Base-by-base conservation (phyloP, 2,113 vertebrate species). In the Scartelaos histophorus region DNA sequence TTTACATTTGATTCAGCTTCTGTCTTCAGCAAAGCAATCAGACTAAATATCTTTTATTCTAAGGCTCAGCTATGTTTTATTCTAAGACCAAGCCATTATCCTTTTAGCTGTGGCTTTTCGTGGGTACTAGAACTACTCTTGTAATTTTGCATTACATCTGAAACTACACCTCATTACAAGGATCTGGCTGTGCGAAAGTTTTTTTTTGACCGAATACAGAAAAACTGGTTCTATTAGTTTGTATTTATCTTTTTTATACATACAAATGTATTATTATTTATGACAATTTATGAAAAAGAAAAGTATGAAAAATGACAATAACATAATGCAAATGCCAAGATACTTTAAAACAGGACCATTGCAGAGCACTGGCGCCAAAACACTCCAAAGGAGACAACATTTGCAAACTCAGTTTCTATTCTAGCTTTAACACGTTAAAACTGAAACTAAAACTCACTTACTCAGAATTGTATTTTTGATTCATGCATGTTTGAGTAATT, bases 71-170 rank as follows among this genome's bases (percentile, higher is more conserved):
- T 85, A 80, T 86, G 89, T 85, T 90, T 90, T 80, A 67, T 64
- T 87, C 76, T 91, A 92, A 92, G 87, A 82, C 89, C 0, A 1
- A 82, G 88, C 90, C 82, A 87, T 91, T 92, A 92, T 92, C 91
- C 88, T 56, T 89, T 92, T 91, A 91, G 88, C 81, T 85, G 81
- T 72, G 78, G 88, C 85, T 89, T 91, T 91, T 70, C 69, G 54
- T 87, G 91, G 90, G 85, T 85, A 87, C 81, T 89, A 82, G 81
- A 68, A 90, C 82, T 80, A 83, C 85, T 85, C 85, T 21, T 85
- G 85, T 90, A 91, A 90, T 90, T 89, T 91, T 87, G 90, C 88
- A 83, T 73, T 89, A 91, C 87, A 90, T 88, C 80, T 69, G 81
- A 64, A 78, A 80, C 62, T 82, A 88, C 83, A 84, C 58, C 74